Evolutionary conservation across 2,888 invertebrate species (phyloP), one percentile per base, ranked within the genome.

Genomic region (Cataglyphis cursor): DNA sequence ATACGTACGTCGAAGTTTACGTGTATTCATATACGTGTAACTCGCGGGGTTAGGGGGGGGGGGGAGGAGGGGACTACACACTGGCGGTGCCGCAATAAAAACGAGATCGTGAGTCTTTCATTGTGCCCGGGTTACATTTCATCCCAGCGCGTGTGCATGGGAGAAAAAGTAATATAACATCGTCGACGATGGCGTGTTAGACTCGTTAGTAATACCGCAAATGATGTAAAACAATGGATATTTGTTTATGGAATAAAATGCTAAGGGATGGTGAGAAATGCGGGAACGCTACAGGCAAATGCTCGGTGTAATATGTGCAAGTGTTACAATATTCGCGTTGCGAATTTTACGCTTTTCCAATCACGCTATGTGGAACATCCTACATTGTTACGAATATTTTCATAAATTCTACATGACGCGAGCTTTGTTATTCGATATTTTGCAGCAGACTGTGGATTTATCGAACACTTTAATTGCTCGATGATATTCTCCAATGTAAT

Each of bases 41-140:
- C 41, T 9, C 24, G 44, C 12, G 35, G 3, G 28, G n/a, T n/a
- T n/a, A n/a, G 28, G 28, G 1, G 24, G 1, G 28, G n/a, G n/a
- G 28, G 28, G 28, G 28, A 28, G 28, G 28, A 28, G 28, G 35
- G 41, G 44, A 31, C 21, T 44, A 61, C 44, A 74, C 62, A 41
- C 28, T 66, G 81, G 35, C 74, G 73, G 61, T 41, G 59, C 68
- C 86, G 86, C 89, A 89, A 89, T 87, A 89, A 89, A 89, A 89
- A 78, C 76, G 83, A 86, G 85, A 44, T 70, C 64, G 51, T 21
- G 48, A 80, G 89, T 86, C 89, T 86, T 87, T 82, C 85, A 74
- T 89, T 78, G 84, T 65, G 70, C 18, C 24, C 59, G 59, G 28
- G 64, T 28, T 38, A 81, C 76, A 84, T 86, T 86, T 86, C 68